Percentiles rank a stretch among this genome's conserved stretches.
These are phyloP conservation scores for Thamnophis elegans DNA, from an alignment of 2,797 vertebrate species.

Conservation along the genomic window DNA sequence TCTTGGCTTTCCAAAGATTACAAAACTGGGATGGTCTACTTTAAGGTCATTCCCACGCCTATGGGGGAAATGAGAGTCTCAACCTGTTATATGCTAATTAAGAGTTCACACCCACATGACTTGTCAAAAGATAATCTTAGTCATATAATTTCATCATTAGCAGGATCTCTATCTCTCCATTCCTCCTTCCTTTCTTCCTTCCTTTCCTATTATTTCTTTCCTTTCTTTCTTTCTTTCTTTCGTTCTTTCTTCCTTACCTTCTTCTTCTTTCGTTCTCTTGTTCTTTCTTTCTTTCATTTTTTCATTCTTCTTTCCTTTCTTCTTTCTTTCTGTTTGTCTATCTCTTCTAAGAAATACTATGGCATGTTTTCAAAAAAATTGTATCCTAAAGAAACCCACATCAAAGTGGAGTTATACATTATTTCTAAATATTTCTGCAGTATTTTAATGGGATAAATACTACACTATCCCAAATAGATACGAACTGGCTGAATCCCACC, in stretches of 20 bases:
- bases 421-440: neutral
- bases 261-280: too few species aligned
- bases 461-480: too few species aligned
- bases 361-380: neutral
- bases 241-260: too few species aligned
- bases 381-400: neutral
- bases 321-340: too few species aligned
- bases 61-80: conserved; percentile 70
- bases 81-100: conserved; percentile 76
- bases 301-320: neutral
- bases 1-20: conserved; percentile 64
- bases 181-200: too few species aligned
- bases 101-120: conserved; percentile 72
- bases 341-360: neutral
- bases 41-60: conserved; percentile 70
- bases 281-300: neutral
- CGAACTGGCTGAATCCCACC: too few species aligned
- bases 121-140: conserved; percentile 70
- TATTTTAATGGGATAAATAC: neutral
- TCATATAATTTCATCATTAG: conserved; percentile 67
- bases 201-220: too few species aligned
- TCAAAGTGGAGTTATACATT: neutral
- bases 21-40: conserved; percentile 63
- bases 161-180: neutral
- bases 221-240: too few species aligned